Percentiles rank a stretch among this genome's conserved stretches.
phyloP scores from a whole-genome alignment of 1,140 invertebrate genomes.

The Neodiprion fabricii region DNA sequence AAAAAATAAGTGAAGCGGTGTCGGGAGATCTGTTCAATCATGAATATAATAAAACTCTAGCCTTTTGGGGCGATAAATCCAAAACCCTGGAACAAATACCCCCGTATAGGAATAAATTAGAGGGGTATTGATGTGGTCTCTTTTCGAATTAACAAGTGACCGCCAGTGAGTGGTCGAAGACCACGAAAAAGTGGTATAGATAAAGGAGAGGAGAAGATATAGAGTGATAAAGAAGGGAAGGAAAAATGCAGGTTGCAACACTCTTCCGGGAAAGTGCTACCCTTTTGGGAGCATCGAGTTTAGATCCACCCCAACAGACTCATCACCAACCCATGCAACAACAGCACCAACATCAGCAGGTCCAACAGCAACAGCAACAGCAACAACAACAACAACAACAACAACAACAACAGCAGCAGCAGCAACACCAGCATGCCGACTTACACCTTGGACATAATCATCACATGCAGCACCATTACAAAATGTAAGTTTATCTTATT shows the following conservation, averaged over 20 bases:
- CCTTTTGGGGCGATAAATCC: not conserved
- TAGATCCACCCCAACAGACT: conserved; percentile 60
- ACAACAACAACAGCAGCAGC: conserved; percentile 33
- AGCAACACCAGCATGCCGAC: conserved; percentile 45
- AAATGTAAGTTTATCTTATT: conserved; percentile 51
- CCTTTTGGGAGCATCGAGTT: conserved; percentile 69
- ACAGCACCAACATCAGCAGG: conserved; percentile 47
- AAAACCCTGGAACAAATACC: not conserved
- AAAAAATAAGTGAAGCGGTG: too few relatives aligned
- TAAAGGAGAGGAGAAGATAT: conserved; percentile 11
- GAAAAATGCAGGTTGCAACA: conserved; percentile 73
- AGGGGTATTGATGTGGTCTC: not conserved
- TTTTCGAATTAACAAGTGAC: too few relatives aligned
- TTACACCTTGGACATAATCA: conserved; percentile 46
- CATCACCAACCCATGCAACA: conserved; percentile 42
- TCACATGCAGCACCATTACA: conserved; percentile 60
- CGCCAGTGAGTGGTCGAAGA: not conserved
- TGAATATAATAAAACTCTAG: conserved; percentile 1
- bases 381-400: conserved; percentile 39
- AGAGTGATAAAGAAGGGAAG: not conserved
- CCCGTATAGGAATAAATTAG: not conserved
- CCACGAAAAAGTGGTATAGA: not conserved
- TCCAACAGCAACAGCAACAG: conserved; percentile 31
- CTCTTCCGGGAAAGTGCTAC: conserved; percentile 73
- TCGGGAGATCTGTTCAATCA: not conserved